Base-by-base conservation (phyloP, 2,888 invertebrate species). In the Drosophila lutescens region DNA sequence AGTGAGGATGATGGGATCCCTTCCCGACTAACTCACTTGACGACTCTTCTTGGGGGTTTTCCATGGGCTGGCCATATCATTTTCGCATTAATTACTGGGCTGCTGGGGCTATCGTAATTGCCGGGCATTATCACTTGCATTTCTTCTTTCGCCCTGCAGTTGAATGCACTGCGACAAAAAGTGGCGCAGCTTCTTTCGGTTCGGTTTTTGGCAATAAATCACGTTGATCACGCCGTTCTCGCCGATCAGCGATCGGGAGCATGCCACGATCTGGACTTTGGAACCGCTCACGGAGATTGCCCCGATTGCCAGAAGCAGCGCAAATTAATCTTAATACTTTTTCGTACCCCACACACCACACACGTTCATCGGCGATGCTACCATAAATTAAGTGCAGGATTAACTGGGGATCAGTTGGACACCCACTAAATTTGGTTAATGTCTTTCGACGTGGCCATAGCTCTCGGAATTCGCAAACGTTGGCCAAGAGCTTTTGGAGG, bases 251-350 rank as follows among this genome's bases (percentile, higher is more conserved):
- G 40, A 54, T 49, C 66, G 70, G 70, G 58, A 77, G 83, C 83
- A 79, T 84, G 83, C 56, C 76, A 55, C 61, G 47, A 34, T 43
- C 46, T 88, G 88, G 77, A 86, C 85, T 85, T 85, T 88, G 85
- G 76, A 83, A 77, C 67, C 83, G 69, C 66, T 77, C 76, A 59
- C 74, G 68, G 63, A 71, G 80, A 87, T 85, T 73, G 78, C 67
- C 78, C 65, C 32, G 49, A 47, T 47, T 47, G 47, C 47, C 47
- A 71, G 62, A 60, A 53, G 55, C 76, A 71, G 60, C 79, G 61
- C 44, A 74, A 61, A 61, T 51, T 60, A 73, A 73, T 73, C 74
- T 68, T 50, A 69, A 77, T 61, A 73, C 58, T 63, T 63, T 74
- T 44, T 49, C 5, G 12, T 12, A 34, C 34, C 10, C 34, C 10